Percentiles rank a stretch among this genome's conserved stretches.
Evolutionary conservation across 2,797 vertebrate genomes (phyloP).

Genomic region (Hemitrygon akajei): DNA sequence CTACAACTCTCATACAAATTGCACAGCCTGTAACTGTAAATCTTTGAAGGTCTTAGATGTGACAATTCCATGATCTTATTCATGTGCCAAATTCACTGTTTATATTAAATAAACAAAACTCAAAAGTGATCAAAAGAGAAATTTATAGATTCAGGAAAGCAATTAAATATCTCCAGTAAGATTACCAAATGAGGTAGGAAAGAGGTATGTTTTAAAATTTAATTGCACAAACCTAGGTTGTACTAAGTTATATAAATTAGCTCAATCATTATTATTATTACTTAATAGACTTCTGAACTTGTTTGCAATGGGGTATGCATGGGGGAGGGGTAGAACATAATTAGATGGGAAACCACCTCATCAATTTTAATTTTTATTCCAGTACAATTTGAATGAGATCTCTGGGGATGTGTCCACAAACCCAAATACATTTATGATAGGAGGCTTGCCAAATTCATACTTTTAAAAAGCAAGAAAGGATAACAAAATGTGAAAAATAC

Average conservation of each 20-base stretch:
- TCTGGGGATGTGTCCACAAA: neutral
- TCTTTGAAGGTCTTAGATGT: neutral
- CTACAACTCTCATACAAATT: neutral
- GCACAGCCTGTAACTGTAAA: neutral
- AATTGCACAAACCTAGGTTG: neutral
- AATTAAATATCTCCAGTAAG: neutral
- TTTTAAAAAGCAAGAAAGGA: neutral
- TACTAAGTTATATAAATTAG: neutral
- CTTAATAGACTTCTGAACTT: neutral
- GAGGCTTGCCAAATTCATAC: neutral
- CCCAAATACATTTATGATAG: neutral
- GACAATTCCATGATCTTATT: neutral
- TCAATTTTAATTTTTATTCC: neutral
- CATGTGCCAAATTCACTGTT: neutral
- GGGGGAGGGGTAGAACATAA: too few relatives aligned
- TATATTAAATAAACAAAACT: neutral
- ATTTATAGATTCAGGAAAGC: neutral
- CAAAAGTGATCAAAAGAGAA: neutral
- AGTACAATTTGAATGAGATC: neutral
- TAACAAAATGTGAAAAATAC: neutral
- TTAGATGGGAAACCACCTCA: neutral
- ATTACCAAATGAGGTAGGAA: neutral
- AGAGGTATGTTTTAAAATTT: neutral
- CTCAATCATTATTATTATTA: neutral
- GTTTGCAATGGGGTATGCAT: too few relatives aligned